phyloP scores from a whole-genome alignment of 2,113 vertebrate genomes.

The Crotophaga sulcirostris region DNA sequence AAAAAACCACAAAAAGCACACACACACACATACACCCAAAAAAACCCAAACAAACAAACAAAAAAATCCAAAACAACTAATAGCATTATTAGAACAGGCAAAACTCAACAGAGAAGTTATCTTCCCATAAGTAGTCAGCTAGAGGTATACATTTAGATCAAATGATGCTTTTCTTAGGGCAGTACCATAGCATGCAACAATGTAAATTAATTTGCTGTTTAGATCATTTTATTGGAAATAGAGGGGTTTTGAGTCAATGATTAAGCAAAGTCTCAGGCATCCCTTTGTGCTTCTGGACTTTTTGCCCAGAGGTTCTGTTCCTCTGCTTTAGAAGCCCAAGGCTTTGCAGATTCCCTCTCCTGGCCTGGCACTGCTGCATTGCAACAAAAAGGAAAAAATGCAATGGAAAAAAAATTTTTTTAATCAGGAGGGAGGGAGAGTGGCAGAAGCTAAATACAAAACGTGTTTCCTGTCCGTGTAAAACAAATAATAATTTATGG shows the following conservation, averaged over 20 bases:
- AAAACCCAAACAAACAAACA: neutral
- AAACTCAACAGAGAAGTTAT: neutral
- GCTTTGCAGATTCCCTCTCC: neutral
- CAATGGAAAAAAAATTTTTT: neutral
- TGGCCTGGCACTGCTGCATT: neutral
- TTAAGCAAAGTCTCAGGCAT: neutral
- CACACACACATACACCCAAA: too few species aligned
- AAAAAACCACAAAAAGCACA: too few species aligned
- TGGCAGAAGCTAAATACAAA: neutral
- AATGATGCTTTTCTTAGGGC: neutral
- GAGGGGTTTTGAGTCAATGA: rapidly evolving
- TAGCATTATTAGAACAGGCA: neutral
- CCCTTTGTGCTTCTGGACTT: neutral
- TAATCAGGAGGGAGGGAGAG: neutral
- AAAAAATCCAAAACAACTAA: neutral
- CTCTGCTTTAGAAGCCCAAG: neutral
- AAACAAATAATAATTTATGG: constrained; percentile 44
- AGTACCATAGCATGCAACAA: neutral
- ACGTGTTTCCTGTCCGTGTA: neutral
- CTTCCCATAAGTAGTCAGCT: neutral
- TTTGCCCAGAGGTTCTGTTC: neutral
- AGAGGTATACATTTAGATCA: neutral
- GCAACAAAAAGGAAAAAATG: neutral
- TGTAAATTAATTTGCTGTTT: neutral
- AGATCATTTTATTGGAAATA: neutral